Base-by-base conservation (phyloP, 2,888 invertebrate species). In the Yponomeuta sedellus region DNA sequence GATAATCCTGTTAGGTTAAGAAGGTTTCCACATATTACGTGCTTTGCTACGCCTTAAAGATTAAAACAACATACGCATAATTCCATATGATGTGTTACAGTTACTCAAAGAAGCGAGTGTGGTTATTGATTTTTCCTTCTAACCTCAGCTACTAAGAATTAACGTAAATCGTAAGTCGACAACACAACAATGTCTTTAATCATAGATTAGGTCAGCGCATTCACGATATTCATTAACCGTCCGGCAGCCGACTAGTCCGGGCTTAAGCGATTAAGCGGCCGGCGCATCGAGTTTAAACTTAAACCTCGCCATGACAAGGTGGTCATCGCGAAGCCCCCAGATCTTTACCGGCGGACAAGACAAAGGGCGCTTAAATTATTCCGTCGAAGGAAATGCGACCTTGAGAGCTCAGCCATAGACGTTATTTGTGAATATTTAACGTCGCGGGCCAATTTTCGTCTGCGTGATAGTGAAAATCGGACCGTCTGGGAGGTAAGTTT, bases 1-100 rank as follows among this genome's bases (percentile, higher is more conserved):
- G 93, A 92, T 94, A 93, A 94, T 94, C 93, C 93, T 93, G 93
- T 93, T 94, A 93, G 93, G 92, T 92, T 93, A 94, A 93, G 93
- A 93, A 93, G 93, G 93, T 93, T 93, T 93, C 93, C 92, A 92
- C 93, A 93, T 93, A 93, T 93, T 93, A 93, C 92, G 91, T 93
- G 93, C 92, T 93, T 93, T 93, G 92, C 90, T 90, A 85, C 92
- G 93, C 92, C 93, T 93, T 93, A 92, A 91, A 93, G 93, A 93
- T 93, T 93, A 93, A 89, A 90, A 88, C 82, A 90, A 88, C 82
- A 79, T 82, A 83, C 80, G 79, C 81, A 85, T 83, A 86, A 83
- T 82, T 85, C 83, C 78, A 52, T 52, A 52, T 82, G 83, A 83
- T 78, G 75, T 80, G 69, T 69, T 65, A 68, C 69, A 73, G 74